phyloP scores from a whole-genome alignment of 2,888 invertebrate species.

The Ischnus inquisitorius region DNA sequence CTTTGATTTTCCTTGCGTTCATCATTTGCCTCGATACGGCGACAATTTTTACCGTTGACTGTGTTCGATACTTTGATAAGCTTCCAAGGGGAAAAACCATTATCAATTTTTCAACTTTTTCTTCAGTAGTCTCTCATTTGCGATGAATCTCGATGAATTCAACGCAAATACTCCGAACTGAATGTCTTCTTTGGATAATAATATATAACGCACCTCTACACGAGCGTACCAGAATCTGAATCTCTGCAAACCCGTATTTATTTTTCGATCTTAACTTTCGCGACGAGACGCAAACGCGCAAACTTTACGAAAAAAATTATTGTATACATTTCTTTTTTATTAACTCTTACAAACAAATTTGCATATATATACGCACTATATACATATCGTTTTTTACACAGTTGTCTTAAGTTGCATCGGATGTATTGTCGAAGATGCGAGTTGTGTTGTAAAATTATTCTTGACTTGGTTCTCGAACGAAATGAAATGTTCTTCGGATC shows the following conservation, averaged over 20 bases:
- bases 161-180: conserved; percentile 54
- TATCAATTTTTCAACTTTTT: conserved; percentile 4
- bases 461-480: conserved; percentile 19
- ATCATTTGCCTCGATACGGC: conserved; percentile 19
- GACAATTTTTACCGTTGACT: conserved; percentile 35
- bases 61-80: conserved; percentile 57
- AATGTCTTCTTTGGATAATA: conserved; percentile 57
- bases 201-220: conserved; percentile 33
- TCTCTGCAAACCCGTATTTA: conserved; percentile 53
- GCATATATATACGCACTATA: conserved; percentile 52
- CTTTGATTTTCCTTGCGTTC: conserved; percentile 10
- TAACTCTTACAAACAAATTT: conserved; percentile 48
- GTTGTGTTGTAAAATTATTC: conserved; percentile 39
- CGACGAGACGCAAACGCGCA: conserved; percentile 28
- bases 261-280: conserved; percentile 47
- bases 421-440: conserved; percentile 13
- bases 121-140: conserved; percentile 41
- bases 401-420: conserved; percentile 25
- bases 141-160: conserved; percentile 23
- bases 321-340: conserved; percentile 50
- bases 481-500: conserved; percentile 3
- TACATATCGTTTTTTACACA: conserved; percentile 25
- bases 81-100: conserved; percentile 38
- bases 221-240: conserved; percentile 49
- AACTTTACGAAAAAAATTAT: conserved; percentile 49